Conservation (phyloP, 2,797 vertebrate genomes). For the Pseudocheirus occidentalis region DNA sequence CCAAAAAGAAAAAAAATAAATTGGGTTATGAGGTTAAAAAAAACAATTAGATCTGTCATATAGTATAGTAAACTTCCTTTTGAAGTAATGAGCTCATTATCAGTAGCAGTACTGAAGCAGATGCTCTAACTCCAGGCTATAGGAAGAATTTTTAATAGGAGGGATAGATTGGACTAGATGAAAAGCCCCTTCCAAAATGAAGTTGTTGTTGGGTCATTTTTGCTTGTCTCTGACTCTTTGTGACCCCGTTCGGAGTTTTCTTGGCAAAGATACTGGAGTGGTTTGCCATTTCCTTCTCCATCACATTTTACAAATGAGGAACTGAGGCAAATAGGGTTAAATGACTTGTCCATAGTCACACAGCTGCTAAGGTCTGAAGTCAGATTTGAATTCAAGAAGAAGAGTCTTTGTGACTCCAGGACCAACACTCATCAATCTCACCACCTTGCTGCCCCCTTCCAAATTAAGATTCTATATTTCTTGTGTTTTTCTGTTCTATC, state of each 20-base stretch:
- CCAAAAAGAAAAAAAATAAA: too few species aligned
- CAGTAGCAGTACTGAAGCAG: neutral
- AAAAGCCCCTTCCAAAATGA: neutral
- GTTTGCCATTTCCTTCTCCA: neutral
- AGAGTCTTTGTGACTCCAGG: neutral
- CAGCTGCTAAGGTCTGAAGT: neutral
- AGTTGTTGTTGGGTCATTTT: neutral
- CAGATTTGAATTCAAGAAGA: neutral
- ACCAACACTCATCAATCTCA: neutral
- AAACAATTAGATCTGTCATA: neutral
- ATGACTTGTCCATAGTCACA: too few species aligned
- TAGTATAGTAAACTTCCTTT: neutral
- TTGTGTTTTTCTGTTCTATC: neutral
- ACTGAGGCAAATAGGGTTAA: too few species aligned
- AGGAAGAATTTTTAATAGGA: neutral
- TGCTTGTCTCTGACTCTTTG: neutral
- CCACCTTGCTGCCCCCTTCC: neutral
- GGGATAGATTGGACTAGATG: neutral
- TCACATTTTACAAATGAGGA: neutral
- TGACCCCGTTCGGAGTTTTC: neutral
- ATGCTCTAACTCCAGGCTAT: neutral
- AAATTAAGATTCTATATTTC: neutral
- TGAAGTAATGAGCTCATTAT: neutral
- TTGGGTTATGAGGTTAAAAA: too few species aligned
- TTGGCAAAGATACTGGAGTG: neutral